A percentile compares a stretch with the other conserved stretches of the same genome.
These are phyloP conservation scores for Slavum lentiscoides DNA, from an alignment of 2,888 invertebrate genomes.

Conservation along the genomic window DNA sequence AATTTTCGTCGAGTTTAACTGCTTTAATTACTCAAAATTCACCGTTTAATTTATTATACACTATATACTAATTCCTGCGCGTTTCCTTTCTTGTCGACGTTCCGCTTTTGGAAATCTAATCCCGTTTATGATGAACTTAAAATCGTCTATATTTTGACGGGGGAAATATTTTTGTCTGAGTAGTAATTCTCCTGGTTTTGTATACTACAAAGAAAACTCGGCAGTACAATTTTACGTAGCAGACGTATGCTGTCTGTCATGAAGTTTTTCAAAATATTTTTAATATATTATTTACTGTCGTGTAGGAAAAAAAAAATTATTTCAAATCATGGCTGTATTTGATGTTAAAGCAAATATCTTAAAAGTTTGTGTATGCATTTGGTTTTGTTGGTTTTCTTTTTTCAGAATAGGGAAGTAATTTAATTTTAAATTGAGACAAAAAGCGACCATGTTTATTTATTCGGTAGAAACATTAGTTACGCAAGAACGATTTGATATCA, in stretches of 20 bases:
- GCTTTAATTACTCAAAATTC: neutral
- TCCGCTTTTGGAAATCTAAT: neutral
- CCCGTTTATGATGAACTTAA: neutral
- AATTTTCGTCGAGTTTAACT: neutral
- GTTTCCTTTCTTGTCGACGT: neutral
- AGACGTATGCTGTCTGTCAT: no score
- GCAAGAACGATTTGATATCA: neutral
- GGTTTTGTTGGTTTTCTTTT: neutral
- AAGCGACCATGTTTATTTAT: neutral
- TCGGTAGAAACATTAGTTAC: neutral
- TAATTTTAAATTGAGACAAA: constrained; percentile 12
- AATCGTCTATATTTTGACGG: neutral
- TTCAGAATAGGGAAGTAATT: neutral
- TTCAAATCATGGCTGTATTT: no score
- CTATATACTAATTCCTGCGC: neutral
- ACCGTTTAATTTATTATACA: constrained; percentile 3
- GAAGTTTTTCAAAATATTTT: no score
- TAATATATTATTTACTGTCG: no score
- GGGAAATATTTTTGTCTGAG: neutral
- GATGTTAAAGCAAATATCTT: neutral
- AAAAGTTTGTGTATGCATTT: neutral
- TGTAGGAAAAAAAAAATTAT: no score
- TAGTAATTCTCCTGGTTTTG: neutral
- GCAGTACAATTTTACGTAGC: neutral
- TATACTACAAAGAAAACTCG: neutral